Evolutionary conservation across 2,797 vertebrate genomes (phyloP).

Genomic region (Strix occidentalis): DNA sequence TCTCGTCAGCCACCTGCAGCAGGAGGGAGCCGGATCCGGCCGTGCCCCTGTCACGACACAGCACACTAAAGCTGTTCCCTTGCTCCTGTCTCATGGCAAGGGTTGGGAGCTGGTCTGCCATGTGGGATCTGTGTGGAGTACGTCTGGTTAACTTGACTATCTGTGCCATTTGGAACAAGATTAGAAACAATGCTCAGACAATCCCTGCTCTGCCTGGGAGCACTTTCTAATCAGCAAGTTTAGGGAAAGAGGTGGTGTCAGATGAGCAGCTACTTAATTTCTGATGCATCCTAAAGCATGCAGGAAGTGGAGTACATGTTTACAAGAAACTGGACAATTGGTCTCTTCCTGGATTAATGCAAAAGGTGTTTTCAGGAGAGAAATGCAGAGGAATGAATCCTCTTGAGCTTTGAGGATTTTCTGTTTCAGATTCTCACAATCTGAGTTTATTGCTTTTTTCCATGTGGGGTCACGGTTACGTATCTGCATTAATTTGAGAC

Average conservation of each 20-base stretch:
- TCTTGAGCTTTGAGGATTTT: neutral
- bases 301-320: neutral
- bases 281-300: neutral
- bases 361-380: neutral
- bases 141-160: neutral
- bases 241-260: neutral
- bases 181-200: neutral
- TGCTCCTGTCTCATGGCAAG: fast-evolving
- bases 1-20: neutral
- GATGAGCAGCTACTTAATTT: neutral
- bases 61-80: neutral
- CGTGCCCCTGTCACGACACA: fast-evolving
- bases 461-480: neutral
- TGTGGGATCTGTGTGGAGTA: neutral
- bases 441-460: neutral
- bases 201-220: neutral
- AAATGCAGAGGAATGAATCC: neutral
- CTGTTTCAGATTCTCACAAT: neutral
- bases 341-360: neutral
- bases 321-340: neutral
- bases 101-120: neutral
- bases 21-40: neutral
- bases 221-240: constrained; percentile 1
- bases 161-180: neutral
- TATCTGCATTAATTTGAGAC: neutral